A percentile compares a stretch with the other conserved stretches of the same genome.
Evolutionary conservation across 2,888 invertebrate species (phyloP).

Genomic region (Timandra comae): DNA sequence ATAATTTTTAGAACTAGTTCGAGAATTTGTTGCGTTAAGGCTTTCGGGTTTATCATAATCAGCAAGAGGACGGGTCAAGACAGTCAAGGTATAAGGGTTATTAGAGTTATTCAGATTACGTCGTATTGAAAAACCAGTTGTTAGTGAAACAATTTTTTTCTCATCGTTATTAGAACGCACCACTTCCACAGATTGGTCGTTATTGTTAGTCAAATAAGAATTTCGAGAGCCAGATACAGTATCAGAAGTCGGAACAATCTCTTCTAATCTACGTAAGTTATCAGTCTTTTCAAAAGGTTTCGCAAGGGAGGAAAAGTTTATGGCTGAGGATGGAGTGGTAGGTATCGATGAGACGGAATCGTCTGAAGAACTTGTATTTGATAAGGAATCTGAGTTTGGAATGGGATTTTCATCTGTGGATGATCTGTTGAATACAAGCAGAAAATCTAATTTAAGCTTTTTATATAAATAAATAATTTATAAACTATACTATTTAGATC

Average conservation of each 20-base stretch:
- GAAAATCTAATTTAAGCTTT: constrained; percentile 68
- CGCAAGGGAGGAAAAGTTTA: constrained; percentile 65
- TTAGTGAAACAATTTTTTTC: constrained; percentile 60
- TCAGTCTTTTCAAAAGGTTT: constrained; percentile 72
- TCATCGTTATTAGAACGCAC: constrained; percentile 37
- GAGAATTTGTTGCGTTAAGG: constrained; percentile 11
- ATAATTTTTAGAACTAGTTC: constrained; percentile 1
- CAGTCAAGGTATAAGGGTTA: constrained; percentile 64
- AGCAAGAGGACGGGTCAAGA: constrained; percentile 55
- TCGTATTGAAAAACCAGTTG: constrained; percentile 70
- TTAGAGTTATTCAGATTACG: constrained; percentile 56
- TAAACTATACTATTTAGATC: no score
- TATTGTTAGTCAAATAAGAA: constrained; percentile 50
- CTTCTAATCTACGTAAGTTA: constrained; percentile 52
- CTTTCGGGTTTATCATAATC: constrained; percentile 32
- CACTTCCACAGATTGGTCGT: constrained; percentile 40
- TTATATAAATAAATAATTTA: constrained; percentile 31
- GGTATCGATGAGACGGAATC: constrained; percentile 44
- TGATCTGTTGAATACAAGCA: constrained; percentile 77
- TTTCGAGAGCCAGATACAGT: constrained; percentile 39
- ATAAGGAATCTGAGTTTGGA: constrained; percentile 52
- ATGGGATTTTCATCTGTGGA: constrained; percentile 70
- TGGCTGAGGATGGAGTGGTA: constrained; percentile 39
- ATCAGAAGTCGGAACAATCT: constrained; percentile 53
- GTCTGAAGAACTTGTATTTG: constrained; percentile 49